A percentile compares a stretch with the other conserved stretches of the same genome.
These are phyloP conservation scores for Achroia grisella DNA, from an alignment of 1,140 invertebrate species.

Conservation along the genomic window DNA sequence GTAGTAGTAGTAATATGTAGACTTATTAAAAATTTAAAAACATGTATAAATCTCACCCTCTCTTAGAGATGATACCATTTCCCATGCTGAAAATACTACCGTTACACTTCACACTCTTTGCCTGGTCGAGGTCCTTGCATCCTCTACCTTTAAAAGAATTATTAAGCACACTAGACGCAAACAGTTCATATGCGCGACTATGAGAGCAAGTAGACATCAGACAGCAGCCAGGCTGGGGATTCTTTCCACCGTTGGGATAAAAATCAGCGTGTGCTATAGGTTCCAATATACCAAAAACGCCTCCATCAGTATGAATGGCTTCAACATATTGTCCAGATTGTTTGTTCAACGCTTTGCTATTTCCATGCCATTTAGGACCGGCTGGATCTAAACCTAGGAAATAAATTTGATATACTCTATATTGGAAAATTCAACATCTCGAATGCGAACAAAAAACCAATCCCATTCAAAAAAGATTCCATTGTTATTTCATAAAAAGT, in stretches of 20 bases:
- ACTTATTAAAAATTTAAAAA: no score
- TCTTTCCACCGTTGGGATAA: slow-evolving; percentile 75
- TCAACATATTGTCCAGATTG: slow-evolving; percentile 76
- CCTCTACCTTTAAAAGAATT: slow-evolving; percentile 55
- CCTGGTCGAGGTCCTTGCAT: slow-evolving; percentile 40
- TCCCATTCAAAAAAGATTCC: no score
- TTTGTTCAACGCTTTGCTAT: slow-evolving; percentile 27
- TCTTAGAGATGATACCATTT: slow-evolving; percentile 28
- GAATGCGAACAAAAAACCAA: no score
- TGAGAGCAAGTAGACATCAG: slow-evolving; percentile 67
- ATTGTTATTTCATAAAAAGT: no score
- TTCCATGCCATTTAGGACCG: slow-evolving; percentile 67
- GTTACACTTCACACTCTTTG: slow-evolving; percentile 25
- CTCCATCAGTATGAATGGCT: slow-evolving; percentile 76
- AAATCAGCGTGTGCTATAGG: slow-evolving; percentile 71
- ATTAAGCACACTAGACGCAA: slow-evolving; percentile 69
- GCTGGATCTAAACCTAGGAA: slow-evolving; percentile 78
- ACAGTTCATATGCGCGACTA: slow-evolving; percentile 69
- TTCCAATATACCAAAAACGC: slow-evolving; percentile 52
- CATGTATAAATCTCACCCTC: no score
- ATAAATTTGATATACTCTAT: no score
- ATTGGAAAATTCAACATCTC: no score
- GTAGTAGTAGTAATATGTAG: no score
- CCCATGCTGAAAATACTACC: slow-evolving; percentile 44
- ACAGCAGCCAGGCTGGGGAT: slow-evolving; percentile 81